Percentiles rank a stretch among this genome's conserved stretches.
phyloP scores from a whole-genome alignment of 2,113 vertebrate species.

The Empidonax alnorum region DNA sequence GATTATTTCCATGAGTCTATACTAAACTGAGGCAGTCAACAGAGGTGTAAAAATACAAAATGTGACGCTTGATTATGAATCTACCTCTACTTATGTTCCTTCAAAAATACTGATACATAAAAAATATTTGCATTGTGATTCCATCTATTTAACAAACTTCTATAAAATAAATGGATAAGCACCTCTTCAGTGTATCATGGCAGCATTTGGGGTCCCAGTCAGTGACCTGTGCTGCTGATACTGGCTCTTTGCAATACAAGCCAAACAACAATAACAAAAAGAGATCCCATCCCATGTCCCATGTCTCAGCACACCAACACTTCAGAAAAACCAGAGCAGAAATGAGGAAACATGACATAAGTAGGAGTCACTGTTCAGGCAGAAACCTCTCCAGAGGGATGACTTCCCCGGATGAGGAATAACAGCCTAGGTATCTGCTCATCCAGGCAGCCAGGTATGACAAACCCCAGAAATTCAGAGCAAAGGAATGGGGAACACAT shows the following conservation, averaged over 20 bases:
- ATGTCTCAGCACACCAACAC: not conserved
- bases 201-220: not conserved
- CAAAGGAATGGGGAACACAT: constrained; percentile 25
- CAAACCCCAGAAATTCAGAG: not conserved
- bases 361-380: not conserved
- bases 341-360: not conserved
- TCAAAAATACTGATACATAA: not conserved
- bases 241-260: not conserved
- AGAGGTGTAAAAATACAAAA: not conserved
- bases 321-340: not conserved
- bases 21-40: not conserved
- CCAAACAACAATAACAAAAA: not conserved
- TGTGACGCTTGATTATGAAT: not conserved
- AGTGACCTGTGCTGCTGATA: not conserved
- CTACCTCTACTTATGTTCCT: not conserved
- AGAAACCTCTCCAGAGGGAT: not conserved
- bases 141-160: not conserved
- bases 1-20: constrained; percentile 41
- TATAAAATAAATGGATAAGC: not conserved
- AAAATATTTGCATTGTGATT: not conserved
- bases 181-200: not conserved
- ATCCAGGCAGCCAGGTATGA: not conserved
- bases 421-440: not conserved
- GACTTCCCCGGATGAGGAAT: not conserved
- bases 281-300: not conserved